These are phyloP conservation scores for Zaprionus kolodkinae DNA, from an alignment of 1,140 invertebrate genomes.

Conservation along the genomic window DNA sequence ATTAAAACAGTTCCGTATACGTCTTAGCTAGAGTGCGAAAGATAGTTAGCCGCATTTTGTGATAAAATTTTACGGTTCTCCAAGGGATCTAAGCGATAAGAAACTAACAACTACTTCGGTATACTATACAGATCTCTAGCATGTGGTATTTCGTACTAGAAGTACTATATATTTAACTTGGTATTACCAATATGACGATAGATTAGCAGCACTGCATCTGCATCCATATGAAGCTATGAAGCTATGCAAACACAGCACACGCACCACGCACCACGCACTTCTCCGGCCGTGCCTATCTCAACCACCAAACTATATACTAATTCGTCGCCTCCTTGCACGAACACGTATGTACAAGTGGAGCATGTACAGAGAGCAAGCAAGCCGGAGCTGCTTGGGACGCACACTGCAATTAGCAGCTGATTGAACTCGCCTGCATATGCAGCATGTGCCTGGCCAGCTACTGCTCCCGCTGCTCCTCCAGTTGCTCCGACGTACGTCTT, in stretches of 20 bases:
- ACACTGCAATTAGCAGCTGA: constrained; percentile 78
- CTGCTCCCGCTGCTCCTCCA: constrained; percentile 39
- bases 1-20: too few relatives aligned
- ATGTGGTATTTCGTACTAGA: neutral
- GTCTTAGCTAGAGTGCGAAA: too few relatives aligned
- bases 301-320: neutral
- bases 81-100: too few relatives aligned
- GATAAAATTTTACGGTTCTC: too few relatives aligned
- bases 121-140: neutral
- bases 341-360: constrained; percentile 10
- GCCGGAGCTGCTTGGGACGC: constrained; percentile 63
- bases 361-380: constrained; percentile 12
- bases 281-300: neutral
- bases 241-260: constrained; percentile 12
- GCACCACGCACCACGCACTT: neutral
- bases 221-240: constrained; percentile 5
- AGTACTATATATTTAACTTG: neutral
- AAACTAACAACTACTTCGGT: too few relatives aligned
- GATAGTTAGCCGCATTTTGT: neutral
- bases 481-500: constrained; percentile 67
- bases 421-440: constrained; percentile 67
- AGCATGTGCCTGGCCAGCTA: constrained; percentile 25
- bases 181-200: neutral
- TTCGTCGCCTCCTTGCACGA: constrained; percentile 1
- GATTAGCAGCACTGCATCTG: constrained; percentile 9